Conservation (phyloP, 1,140 invertebrate species). For the Meloidogyne exigua region DNA sequence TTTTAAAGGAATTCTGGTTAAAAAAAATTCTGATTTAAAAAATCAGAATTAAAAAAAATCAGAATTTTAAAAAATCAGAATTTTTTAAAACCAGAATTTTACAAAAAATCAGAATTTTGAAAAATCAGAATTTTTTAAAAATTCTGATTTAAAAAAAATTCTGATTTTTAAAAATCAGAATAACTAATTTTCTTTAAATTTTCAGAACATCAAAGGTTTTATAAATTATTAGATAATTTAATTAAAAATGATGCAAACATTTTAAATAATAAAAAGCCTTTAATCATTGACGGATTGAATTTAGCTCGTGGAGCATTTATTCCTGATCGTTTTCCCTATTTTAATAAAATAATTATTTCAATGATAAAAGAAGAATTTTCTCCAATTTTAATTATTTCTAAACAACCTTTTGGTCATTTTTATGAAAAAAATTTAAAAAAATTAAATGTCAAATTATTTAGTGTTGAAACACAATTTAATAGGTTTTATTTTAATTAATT, state of each 20-base stretch:
- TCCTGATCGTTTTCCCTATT: neutral
- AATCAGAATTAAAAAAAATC: neutral
- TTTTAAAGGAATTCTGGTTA: neutral
- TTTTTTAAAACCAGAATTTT: neutral
- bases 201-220: neutral
- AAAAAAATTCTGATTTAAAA: too few relatives aligned
- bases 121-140: neutral
- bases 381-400: slow-evolving; percentile 23
- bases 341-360: neutral
- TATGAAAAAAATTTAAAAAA: neutral
- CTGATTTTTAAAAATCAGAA: neutral
- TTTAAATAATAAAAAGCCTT: neutral
- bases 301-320: neutral
- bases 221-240: neutral
- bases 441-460: slow-evolving; percentile 9
- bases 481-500: neutral
- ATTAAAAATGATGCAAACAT: too few relatives aligned
- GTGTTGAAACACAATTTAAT: neutral
- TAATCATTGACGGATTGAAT: slow-evolving; percentile 22
- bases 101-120: neutral
- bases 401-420: neutral
- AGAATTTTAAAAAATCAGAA: neutral
- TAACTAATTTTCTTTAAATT: too few relatives aligned
- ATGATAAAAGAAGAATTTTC: neutral
- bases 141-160: neutral